Percentiles rank a stretch among this genome's conserved stretches.
These are phyloP conservation scores for Apistogramma diplotaenia DNA, from an alignment of 2,113 vertebrate species.

Conservation along the genomic window DNA sequence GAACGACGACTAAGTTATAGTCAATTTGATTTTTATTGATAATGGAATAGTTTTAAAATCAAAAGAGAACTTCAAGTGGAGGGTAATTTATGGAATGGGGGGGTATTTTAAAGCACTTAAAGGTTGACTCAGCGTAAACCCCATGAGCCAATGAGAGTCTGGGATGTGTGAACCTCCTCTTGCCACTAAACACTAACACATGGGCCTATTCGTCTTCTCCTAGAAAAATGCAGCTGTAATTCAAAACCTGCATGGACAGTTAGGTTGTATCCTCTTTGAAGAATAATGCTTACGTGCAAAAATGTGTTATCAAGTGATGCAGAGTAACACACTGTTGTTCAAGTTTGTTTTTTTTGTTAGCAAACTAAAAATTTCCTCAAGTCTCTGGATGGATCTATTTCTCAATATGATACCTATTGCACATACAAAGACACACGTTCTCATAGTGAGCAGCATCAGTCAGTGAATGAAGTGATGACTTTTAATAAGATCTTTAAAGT, in stretches of 20 bases:
- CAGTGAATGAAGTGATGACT: not conserved
- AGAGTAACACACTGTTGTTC: not conserved
- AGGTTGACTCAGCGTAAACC: not conserved
- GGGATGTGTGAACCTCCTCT: constrained; percentile 69
- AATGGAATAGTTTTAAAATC: not conserved
- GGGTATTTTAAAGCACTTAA: not conserved
- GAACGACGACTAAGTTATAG: not conserved
- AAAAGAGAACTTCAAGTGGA: not conserved
- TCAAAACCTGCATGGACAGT: constrained; percentile 1
- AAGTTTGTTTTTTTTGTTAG: not conserved
- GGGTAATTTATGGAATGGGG: not conserved
- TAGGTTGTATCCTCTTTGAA: not conserved
- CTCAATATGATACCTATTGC: not conserved
- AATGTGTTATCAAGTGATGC: not conserved
- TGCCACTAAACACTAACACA: constrained; percentile 64
- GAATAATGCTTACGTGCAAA: not conserved
- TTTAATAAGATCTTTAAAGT: not conserved
- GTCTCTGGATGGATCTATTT: not conserved
- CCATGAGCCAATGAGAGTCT: constrained; percentile 66
- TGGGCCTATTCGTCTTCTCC: constrained; percentile 34
- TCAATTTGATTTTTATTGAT: not conserved
- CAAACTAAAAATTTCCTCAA: not conserved
- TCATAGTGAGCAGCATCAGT: not conserved
- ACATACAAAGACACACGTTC: too few species aligned
- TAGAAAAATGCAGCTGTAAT: constrained; percentile 11